Base-by-base conservation (phyloP, 2,113 vertebrate species). In the Rhombomys opimus region DNA sequence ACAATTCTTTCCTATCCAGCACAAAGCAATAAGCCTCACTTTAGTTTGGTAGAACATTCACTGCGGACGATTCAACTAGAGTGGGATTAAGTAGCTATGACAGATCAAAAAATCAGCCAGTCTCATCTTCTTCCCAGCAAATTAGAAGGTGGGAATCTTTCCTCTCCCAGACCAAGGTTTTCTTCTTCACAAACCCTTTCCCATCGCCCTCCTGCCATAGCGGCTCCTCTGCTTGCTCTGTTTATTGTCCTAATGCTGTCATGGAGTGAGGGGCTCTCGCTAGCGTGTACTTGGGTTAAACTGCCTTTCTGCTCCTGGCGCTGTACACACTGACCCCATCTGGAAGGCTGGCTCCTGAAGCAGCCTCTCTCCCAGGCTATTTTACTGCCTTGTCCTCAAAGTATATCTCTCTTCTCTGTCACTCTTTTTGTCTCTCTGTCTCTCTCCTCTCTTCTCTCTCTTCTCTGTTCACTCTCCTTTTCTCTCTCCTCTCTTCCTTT, bases 311-410 rank as follows among this genome's bases (percentile, higher is more conserved):
- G 75, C 70, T 75, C 7, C 0, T 14, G 9, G 22, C n/a, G 50
- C 76, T 86, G 35, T 54, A 25, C 86, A 61, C 67, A 35, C 77
- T 73, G 96, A 94, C 90, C 88, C 90, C 95, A n/a, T 50, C 92
- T 70, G 92, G n/a, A 95, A 93, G 86, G 75, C 57, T 67, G 17
- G 52, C 92, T 63, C 15, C 85, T 0, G 1, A 27, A 84, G 80
- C 65, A 87, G 38, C 52, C 91, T 73, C 46, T 59, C 41, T 73
- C 67, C 46, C 32, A 2, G 14, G 14, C 35, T 57, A 1, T n/a
- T 73, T 23, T 3, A 1, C 72, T 18, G 0, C 17, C 85, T 72
- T 70, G 59, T 87, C 88, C 93, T 54, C 76, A 89, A 57, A 57
- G 15, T 15, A 57, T 57, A 1, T 13, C 18, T 32, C 46, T 32